A percentile compares a stretch with the other conserved stretches of the same genome.
Conservation (phyloP, 2,113 vertebrate genomes). For the Aix galericulata region DNA sequence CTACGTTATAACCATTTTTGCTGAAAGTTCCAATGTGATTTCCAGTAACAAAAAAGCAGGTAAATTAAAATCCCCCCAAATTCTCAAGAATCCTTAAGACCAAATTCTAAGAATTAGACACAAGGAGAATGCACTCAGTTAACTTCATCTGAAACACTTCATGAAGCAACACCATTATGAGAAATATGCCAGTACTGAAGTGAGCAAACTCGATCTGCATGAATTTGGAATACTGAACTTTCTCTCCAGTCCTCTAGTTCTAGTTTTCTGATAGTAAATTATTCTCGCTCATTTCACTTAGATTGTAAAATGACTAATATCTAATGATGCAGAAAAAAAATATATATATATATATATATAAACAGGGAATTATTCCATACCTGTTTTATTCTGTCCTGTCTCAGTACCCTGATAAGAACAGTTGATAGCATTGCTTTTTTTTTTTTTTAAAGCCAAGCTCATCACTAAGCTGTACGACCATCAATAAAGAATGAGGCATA, state of each 20-base stretch:
- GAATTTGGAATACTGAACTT: background rate
- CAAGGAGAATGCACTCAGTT: background rate
- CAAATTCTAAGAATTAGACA: background rate
- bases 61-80: background rate
- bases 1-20: background rate
- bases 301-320: background rate
- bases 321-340: background rate
- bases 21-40: background rate
- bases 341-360: too few relatives aligned
- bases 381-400: background rate
- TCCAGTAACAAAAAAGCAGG: background rate
- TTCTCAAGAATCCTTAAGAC: background rate
- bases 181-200: background rate
- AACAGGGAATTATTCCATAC: background rate
- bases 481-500: background rate
- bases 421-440: background rate
- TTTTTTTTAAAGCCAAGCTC: background rate
- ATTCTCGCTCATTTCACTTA: background rate
- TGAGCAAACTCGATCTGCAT: background rate
- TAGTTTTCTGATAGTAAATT: background rate
- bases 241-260: background rate
- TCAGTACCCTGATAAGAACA: background rate
- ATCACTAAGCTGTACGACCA: background rate
- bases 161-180: background rate
- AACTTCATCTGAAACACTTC: background rate